phyloP scores from a whole-genome alignment of 2,888 invertebrate species.

The Boloria euphrosyne region DNA sequence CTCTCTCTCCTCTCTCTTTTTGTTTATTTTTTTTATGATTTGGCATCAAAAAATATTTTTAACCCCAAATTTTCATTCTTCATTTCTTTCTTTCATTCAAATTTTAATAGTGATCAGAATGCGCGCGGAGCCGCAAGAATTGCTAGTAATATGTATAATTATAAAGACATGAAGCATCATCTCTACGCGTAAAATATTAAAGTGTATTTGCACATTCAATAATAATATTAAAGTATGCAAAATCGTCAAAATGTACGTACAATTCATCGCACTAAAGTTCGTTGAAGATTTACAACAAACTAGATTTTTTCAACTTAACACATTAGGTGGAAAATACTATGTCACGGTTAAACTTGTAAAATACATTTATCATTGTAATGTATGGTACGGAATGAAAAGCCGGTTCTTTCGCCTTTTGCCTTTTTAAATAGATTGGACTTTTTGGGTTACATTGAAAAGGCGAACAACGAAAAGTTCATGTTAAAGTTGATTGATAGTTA shows the following conservation, averaged over 20 bases:
- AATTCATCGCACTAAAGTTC: not conserved
- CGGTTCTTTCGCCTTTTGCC: slow-evolving; percentile 32
- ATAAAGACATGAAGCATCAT: no score
- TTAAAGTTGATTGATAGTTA: slow-evolving; percentile 33
- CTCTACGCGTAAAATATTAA: no score
- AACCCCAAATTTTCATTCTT: no score
- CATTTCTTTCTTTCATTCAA: no score
- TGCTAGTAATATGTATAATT: no score
- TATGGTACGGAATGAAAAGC: slow-evolving; percentile 26
- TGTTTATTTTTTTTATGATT: no score
- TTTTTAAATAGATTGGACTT: slow-evolving; percentile 32
- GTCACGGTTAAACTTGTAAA: slow-evolving; percentile 10
- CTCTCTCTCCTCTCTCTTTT: no score
- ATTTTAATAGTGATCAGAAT: no score
- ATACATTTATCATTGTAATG: slow-evolving; percentile 36
- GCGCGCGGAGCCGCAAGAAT: no score
- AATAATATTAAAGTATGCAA: not conserved
- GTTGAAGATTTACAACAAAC: not conserved
- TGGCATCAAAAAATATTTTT: no score
- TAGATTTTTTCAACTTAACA: not conserved
- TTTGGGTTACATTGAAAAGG: slow-evolving; percentile 26
- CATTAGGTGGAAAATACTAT: slow-evolving; percentile 12
- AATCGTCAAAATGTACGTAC: not conserved
- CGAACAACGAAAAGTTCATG: slow-evolving; percentile 6
- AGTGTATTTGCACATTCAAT: not conserved